phyloP scores from a whole-genome alignment of 2,797 vertebrate genomes.

The Rhyacichthys aspro region DNA sequence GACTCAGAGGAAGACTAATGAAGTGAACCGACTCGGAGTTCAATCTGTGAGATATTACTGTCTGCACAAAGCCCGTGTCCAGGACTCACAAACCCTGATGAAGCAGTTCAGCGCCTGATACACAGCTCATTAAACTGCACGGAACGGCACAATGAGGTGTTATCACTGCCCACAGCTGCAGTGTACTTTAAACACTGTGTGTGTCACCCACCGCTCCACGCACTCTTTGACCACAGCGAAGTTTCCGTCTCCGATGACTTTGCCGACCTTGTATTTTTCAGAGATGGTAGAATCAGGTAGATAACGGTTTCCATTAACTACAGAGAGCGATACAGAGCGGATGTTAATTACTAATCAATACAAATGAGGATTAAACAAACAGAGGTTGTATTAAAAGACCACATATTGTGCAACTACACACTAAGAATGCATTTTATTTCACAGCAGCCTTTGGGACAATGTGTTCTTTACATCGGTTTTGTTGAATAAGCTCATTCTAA shows the following conservation, averaged over 20 bases:
- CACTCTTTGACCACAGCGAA: constrained; percentile 98
- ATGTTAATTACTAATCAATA: too few species aligned
- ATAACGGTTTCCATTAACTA: constrained; percentile 90
- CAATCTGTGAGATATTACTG: constrained; percentile 44
- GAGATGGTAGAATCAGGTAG: constrained; percentile 80
- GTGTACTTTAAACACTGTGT: not conserved
- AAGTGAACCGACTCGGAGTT: constrained; percentile 50
- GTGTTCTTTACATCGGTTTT: too few species aligned
- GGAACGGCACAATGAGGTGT: not conserved
- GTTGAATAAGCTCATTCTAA: too few species aligned
- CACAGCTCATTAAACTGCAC: constrained; percentile 11
- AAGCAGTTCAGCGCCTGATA: constrained; percentile 18
- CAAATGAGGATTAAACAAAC: too few species aligned
- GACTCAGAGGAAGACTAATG: constrained; percentile 50
- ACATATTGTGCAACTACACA: too few species aligned
- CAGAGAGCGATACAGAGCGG: constrained; percentile 16
- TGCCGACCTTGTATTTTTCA: constrained; percentile 94
- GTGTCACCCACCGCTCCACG: constrained; percentile 85
- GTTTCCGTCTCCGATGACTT: constrained; percentile 97
- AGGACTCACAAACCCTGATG: constrained; percentile 30
- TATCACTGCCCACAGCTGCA: constrained; percentile 7
- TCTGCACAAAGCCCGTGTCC: constrained; percentile 29
- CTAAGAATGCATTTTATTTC: too few species aligned
- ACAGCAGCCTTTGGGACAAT: too few species aligned
- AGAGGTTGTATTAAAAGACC: too few species aligned